Base-by-base conservation (phyloP, 64 coral and sea anemone species). In the Anthopleura sola region DNA sequence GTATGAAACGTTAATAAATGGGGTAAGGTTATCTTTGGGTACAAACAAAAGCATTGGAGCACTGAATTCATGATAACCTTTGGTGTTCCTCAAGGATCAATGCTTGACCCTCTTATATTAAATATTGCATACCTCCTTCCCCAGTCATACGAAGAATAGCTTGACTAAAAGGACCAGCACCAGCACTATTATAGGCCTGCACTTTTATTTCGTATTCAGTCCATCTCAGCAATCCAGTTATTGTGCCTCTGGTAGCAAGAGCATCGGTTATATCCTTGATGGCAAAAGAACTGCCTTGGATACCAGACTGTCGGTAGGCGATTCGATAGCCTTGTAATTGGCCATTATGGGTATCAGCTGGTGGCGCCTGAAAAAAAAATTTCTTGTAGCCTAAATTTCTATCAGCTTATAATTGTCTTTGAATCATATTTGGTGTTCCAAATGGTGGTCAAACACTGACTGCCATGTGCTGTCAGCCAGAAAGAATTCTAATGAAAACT, bases 121-220 rank as follows among this genome's bases (percentile, higher is more conserved):
- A 66, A 17, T 16, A 78, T 36, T 10, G 76, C 87, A 78, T 53
- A 96, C 94, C 90, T 40, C 94, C 94, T 75, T 96, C 94, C 13
- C 90, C 87, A 18, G 94, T 96, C n/a, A 86, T 96, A 20, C 92
- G 86, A 20, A 76, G 88, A 33, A 75, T 75, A 14, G 68, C 37
- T 24, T 21, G 19, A 80, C 90, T 92, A 34, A 80, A 92, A 39
- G 57, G 84, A 20, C 94, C 94, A 33, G 91, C 17, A 3, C 90
- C 94, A 54, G 94, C 94, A 11, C 84, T 60, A 55, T 96, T 96
- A 39, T 90, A 85, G 5, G 94, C 94, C 33, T 81, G 88, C 34
- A 96, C 94, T 78, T 92, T 96, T 60, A 89, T 84, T 33, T 92
- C 90, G 32, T 96, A 96, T 36, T 82, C 84, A 69, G 94, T 96